A percentile compares a stretch with the other conserved stretches of the same genome.
phyloP scores from a whole-genome alignment of 2,888 invertebrate genomes.

The Metacarcinus magister region DNA sequence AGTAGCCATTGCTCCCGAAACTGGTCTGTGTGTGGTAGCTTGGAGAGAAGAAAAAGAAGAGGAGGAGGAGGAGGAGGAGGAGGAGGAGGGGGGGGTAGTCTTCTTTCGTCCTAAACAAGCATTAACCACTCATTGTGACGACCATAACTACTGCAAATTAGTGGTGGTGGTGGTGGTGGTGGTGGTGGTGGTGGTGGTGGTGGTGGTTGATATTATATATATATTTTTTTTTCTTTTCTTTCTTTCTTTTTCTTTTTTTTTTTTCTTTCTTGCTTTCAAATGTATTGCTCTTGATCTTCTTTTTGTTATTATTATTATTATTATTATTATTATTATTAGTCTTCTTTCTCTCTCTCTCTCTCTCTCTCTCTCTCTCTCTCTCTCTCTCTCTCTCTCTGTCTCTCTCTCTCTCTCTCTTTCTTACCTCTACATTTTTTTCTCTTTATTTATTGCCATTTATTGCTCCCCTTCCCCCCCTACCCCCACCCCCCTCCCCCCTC shows the following conservation, averaged over 20 bases:
- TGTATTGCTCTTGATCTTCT: too few relatives aligned
- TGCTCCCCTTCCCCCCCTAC: not conserved
- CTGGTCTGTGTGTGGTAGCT: not conserved
- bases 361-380: not conserved
- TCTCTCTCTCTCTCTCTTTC: not conserved
- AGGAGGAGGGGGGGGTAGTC: not conserved
- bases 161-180: not conserved
- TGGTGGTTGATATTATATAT: not conserved
- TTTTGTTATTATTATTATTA: too few relatives aligned
- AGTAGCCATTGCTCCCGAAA: not conserved
- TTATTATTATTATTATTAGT: too few relatives aligned
- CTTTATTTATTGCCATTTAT: not conserved
- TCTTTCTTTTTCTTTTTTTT: too few relatives aligned
- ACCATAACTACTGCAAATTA: not conserved
- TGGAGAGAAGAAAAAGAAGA: not conserved
- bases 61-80: constrained; percentile 2
- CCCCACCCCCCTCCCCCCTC: not conserved
- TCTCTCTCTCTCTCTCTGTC: not conserved
- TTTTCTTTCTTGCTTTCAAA: too few relatives aligned
- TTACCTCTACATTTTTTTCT: not conserved
- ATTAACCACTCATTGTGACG: not conserved
- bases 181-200: not conserved
- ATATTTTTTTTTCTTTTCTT: too few relatives aligned
- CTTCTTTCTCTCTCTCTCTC: too few relatives aligned
- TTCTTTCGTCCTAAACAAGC: not conserved